A percentile compares a stretch with the other conserved stretches of the same genome.
Conservation (phyloP, 2,113 vertebrate species). For the Otolemur garnettii region DNA sequence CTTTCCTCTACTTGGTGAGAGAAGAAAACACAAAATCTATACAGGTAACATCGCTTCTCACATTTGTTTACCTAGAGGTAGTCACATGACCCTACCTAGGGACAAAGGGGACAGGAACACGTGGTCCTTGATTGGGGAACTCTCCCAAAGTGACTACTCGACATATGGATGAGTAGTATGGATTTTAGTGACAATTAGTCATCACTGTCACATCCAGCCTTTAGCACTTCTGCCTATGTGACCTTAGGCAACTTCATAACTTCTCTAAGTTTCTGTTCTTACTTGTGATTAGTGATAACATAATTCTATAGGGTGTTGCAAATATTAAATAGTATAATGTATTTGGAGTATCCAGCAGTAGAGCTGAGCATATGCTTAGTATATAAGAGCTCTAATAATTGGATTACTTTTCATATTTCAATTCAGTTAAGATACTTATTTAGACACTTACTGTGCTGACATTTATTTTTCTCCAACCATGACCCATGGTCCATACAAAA, state of each 20-base stretch:
- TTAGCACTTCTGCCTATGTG: background rate
- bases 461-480: background rate
- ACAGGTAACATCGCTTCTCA: background rate
- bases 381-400: background rate
- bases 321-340: background rate
- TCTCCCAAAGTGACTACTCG: background rate
- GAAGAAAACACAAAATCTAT: background rate
- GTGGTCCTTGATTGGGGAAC: background rate
- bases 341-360: background rate
- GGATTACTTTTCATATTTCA: background rate
- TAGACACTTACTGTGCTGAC: background rate
- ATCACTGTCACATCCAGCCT: background rate
- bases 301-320: background rate
- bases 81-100: background rate
- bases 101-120: background rate
- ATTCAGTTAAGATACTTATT: constrained; percentile 10
- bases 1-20: background rate
- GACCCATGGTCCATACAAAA: background rate
- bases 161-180: background rate
- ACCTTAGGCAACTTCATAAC: background rate
- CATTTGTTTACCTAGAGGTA: background rate
- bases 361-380: background rate
- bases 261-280: constrained; percentile 21
- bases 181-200: background rate
- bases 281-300: background rate